Evolutionary conservation across 1,140 invertebrate species (phyloP).

Genomic region (Megalonaias nervosa): DNA sequence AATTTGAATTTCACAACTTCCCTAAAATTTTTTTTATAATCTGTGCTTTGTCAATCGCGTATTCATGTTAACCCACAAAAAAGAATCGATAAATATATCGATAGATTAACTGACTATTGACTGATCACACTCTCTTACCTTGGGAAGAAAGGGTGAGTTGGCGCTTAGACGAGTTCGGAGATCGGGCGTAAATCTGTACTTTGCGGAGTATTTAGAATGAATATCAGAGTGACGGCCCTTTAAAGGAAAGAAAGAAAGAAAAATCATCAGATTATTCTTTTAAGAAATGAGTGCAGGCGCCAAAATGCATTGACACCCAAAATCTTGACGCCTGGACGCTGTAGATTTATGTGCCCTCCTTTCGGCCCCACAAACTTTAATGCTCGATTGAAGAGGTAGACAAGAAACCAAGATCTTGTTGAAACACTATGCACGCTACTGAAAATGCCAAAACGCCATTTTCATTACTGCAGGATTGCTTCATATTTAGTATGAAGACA

Average conservation of each 20-base stretch:
- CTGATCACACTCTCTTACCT: conserved; percentile 37
- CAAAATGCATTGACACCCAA: no score
- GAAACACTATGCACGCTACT: no score
- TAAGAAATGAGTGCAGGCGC: not conserved
- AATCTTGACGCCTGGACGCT: no score
- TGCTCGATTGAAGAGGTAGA: no score
- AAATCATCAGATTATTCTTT: conserved; percentile 1
- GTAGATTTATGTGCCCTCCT: no score
- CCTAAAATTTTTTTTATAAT: not conserved
- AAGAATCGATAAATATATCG: not conserved
- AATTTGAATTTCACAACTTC: not conserved
- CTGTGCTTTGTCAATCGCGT: not conserved
- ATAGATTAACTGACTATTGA: not conserved
- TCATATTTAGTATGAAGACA: no score
- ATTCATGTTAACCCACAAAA: not conserved
- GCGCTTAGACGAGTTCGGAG: conserved; percentile 48
- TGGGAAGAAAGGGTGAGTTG: conserved; percentile 61
- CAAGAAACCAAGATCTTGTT: no score
- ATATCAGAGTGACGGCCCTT: conserved; percentile 35
- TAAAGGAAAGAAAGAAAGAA: conserved; percentile 24
- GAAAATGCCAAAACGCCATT: no score
- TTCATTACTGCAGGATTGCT: no score
- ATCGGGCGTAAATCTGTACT: conserved; percentile 54
- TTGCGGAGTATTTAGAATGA: conserved; percentile 54
- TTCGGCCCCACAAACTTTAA: no score